These are phyloP conservation scores for Mus spicilegus DNA, from an alignment of 2,113 vertebrate species.

Conservation along the genomic window DNA sequence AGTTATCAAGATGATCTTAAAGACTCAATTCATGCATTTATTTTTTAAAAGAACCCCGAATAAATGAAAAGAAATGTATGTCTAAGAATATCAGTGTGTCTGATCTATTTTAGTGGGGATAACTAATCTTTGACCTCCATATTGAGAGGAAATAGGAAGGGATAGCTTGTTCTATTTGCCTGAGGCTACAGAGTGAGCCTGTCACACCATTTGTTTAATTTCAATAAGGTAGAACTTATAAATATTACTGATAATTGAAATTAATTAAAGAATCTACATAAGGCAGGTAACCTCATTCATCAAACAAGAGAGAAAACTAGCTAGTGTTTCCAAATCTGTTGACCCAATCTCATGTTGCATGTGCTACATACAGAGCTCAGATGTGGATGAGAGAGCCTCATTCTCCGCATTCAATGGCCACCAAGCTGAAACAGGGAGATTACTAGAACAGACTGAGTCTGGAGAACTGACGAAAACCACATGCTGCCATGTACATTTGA, in stretches of 20 bases:
- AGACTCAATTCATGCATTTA: background rate
- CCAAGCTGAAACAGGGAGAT: too few species aligned
- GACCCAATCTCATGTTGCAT: background rate
- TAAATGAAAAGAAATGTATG: background rate
- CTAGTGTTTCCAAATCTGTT: background rate
- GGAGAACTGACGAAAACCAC: background rate
- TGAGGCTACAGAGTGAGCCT: background rate
- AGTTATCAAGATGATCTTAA: background rate
- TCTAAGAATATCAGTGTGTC: background rate
- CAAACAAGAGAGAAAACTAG: background rate
- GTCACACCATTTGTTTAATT: background rate
- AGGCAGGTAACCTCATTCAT: background rate
- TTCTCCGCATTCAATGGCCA: background rate
- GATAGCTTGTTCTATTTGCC: background rate
- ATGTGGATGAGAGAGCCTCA: background rate
- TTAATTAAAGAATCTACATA: slow-evolving; percentile 21
- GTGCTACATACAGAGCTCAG: background rate
- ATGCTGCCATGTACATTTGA: background rate
- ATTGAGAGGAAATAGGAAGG: background rate
- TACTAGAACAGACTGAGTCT: background rate
- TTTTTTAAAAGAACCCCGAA: background rate
- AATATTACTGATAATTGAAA: background rate
- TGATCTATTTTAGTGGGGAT: background rate
- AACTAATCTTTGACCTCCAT: background rate
- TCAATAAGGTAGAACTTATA: background rate